A percentile compares a stretch with the other conserved stretches of the same genome.
phyloP scores from a whole-genome alignment of 2,113 vertebrate species.

The Fulica atra region DNA sequence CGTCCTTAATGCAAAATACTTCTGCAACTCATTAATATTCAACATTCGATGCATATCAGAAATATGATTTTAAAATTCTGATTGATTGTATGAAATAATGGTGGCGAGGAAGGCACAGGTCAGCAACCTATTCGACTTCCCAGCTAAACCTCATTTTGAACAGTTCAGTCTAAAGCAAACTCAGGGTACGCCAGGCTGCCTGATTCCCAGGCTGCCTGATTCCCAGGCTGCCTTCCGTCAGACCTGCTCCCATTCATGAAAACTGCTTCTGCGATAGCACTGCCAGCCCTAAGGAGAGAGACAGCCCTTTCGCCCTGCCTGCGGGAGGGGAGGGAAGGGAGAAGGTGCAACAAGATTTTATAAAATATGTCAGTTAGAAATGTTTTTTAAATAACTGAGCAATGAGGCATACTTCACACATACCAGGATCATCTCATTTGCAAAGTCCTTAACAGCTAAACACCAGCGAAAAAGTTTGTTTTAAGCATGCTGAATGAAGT shows the following conservation, averaged over 20 bases:
- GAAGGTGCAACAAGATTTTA: neutral
- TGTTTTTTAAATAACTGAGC: neutral
- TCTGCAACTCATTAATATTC: neutral
- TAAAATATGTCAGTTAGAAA: neutral
- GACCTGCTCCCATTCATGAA: conserved; percentile 5
- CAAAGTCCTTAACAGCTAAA: conserved; percentile 5
- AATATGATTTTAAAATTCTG: conserved; percentile 24
- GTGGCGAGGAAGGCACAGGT: neutral
- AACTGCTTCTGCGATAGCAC: neutral
- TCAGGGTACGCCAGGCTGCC: neutral
- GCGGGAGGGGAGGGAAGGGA: neutral
- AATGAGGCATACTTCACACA: neutral
- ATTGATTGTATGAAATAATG: neutral
- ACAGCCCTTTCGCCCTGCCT: neutral
- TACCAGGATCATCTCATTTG: conserved; percentile 40
- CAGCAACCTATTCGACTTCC: neutral
- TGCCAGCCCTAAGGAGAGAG: neutral
- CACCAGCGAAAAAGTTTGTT: neutral
- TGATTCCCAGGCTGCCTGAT: neutral
- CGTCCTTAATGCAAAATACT: conserved; percentile 33
- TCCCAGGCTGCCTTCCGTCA: neutral
- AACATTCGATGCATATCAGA: neutral
- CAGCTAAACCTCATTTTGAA: neutral
- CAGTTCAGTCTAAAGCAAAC: neutral
- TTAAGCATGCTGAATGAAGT: conserved; percentile 6